Percentiles rank a stretch among this genome's conserved stretches.
phyloP scores from a whole-genome alignment of 2,113 vertebrate species.

The Mobula birostris region DNA sequence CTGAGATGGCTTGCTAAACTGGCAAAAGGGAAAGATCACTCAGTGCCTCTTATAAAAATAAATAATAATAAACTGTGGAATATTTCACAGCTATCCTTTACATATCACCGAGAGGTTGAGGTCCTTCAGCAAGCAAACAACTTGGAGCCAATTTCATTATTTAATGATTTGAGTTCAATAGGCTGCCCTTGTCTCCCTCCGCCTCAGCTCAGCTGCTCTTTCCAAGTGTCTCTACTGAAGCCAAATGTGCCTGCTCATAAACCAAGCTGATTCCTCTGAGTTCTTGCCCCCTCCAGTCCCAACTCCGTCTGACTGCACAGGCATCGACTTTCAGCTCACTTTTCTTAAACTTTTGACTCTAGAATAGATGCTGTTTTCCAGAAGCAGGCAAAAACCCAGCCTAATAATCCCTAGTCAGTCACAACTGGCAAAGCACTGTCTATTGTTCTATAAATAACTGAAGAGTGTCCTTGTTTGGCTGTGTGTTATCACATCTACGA shows the following conservation, averaged over 20 bases:
- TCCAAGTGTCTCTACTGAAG: not conserved
- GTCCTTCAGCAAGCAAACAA: slow-evolving; percentile 25
- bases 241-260: not conserved
- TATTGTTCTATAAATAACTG: not conserved
- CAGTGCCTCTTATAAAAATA: slow-evolving; percentile 33
- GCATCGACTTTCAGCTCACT: not conserved
- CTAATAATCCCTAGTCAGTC: not conserved
- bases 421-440: not conserved
- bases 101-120: slow-evolving; percentile 19
- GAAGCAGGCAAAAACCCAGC: not conserved
- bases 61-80: slow-evolving; percentile 33
- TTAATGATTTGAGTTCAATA: slow-evolving; percentile 9
- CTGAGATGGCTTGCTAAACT: slow-evolving; percentile 2
- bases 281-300: not conserved
- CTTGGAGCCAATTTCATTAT: slow-evolving; percentile 2
- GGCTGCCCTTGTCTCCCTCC: slow-evolving; percentile 19
- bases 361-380: not conserved
- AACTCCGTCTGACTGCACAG: not conserved
- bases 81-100: slow-evolving; percentile 16
- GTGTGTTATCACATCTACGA: no score
- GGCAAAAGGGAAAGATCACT: slow-evolving; percentile 31
- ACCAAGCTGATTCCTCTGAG: not conserved
- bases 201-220: not conserved
- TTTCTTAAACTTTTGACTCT: not conserved
- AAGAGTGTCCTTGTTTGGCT: not conserved